phyloP scores from a whole-genome alignment of 2,888 invertebrate species.

The Escarpia spicata region DNA sequence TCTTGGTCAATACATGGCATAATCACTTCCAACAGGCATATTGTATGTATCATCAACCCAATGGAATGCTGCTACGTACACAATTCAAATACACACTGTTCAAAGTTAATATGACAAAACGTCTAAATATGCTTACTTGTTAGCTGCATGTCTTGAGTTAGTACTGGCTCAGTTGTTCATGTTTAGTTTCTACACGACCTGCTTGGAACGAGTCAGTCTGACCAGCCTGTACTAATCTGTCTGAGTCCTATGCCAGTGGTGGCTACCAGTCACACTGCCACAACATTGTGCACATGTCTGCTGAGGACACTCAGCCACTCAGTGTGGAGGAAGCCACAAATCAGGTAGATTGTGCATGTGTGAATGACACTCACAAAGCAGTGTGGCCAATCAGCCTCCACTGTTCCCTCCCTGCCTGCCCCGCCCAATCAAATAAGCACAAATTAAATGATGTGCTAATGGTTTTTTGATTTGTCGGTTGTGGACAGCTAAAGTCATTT shows the following conservation, averaged over 20 bases:
- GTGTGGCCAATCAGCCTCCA: neutral
- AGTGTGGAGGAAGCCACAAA: neutral
- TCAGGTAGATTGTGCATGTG: neutral
- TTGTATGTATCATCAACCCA: neutral
- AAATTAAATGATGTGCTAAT: constrained; percentile 13
- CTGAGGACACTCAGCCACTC: neutral
- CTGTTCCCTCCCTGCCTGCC: neutral
- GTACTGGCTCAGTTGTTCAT: neutral
- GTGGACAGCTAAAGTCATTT: constrained; percentile 16
- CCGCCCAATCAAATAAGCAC: constrained; percentile 12
- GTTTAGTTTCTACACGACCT: neutral
- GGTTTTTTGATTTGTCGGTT: constrained; percentile 13
- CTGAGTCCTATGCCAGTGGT: neutral
- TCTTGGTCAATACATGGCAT: neutral
- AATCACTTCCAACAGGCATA: neutral
- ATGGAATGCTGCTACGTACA: neutral
- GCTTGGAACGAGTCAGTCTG: neutral
- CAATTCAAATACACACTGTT: neutral
- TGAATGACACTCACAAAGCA: neutral
- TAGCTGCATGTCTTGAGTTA: neutral
- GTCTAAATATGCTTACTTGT: neutral
- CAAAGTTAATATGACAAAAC: neutral
- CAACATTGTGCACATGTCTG: neutral
- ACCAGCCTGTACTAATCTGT: neutral
- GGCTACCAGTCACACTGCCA: neutral